A percentile compares a stretch with the other conserved stretches of the same genome.
Conservation (phyloP, 2,888 invertebrate genomes). For the Pristionchus exspectatus region DNA sequence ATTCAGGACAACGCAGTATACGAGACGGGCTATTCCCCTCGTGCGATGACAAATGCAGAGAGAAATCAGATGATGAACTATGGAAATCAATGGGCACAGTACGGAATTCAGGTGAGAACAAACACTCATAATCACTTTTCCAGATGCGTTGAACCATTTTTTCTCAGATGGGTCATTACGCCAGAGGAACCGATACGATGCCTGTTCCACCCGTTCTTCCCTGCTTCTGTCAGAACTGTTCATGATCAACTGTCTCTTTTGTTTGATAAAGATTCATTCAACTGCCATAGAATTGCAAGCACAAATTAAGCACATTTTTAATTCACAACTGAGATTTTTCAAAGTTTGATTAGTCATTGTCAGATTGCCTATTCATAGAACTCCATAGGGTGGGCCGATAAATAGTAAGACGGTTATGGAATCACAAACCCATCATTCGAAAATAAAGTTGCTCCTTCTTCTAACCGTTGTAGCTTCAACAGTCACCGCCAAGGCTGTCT, state of each 20-base stretch:
- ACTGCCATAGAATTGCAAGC: background rate
- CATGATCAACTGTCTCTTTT: background rate
- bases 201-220: constrained; percentile 25
- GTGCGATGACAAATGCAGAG: background rate
- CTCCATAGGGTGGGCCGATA: background rate
- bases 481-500: background rate
- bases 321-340: background rate
- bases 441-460: background rate
- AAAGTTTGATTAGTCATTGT: background rate
- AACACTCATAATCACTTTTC: background rate
- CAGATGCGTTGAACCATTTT: background rate
- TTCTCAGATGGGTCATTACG: background rate
- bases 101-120: constrained; percentile 5
- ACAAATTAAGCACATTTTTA: background rate
- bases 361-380: background rate
- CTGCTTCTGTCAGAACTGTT: constrained; percentile 30
- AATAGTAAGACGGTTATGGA: background rate
- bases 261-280: background rate
- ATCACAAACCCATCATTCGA: background rate
- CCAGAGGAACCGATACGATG: background rate
- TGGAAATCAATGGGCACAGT: constrained; percentile 30
- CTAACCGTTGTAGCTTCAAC: background rate
- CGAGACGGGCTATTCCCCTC: background rate
- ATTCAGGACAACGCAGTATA: background rate
- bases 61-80: constrained; percentile 31